Percentiles rank a stretch among this genome's conserved stretches.
Evolutionary conservation across 2,797 vertebrate species (phyloP).

Genomic region (Artibeus lituratus): DNA sequence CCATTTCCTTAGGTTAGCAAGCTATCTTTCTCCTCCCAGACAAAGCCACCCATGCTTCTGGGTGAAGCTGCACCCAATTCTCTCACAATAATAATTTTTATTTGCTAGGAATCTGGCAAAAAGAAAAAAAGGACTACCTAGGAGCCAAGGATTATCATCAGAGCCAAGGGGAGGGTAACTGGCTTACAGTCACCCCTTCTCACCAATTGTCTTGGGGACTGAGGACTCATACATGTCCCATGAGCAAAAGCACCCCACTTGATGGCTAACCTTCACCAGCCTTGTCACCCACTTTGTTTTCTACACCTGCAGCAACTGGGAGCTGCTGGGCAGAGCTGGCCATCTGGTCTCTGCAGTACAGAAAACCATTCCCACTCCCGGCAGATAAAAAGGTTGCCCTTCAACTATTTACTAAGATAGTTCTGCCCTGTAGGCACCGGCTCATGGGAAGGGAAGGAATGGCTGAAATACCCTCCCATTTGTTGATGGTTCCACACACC

Average conservation of each 20-base stretch:
- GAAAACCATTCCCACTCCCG: background rate
- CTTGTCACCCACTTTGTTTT: background rate
- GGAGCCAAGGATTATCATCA: background rate
- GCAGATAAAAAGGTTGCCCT: background rate
- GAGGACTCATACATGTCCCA: background rate
- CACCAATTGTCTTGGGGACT: background rate
- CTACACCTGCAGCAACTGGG: background rate
- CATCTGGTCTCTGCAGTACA: background rate
- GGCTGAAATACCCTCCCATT: background rate
- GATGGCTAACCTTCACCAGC: background rate
- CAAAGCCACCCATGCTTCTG: background rate
- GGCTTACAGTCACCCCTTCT: background rate
- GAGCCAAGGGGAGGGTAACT: background rate
- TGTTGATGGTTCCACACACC: background rate
- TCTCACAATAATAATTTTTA: background rate
- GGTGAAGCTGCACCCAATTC: background rate
- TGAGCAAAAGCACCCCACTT: background rate
- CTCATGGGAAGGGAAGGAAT: background rate
- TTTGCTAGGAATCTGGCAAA: background rate
- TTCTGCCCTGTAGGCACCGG: background rate
- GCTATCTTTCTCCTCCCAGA: background rate
- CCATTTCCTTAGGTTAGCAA: background rate
- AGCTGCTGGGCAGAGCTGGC: background rate
- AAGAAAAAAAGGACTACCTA: background rate
- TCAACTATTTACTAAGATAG: background rate